These are phyloP conservation scores for Fukomys damarensis DNA, from an alignment of 2,113 vertebrate genomes.

Conservation along the genomic window DNA sequence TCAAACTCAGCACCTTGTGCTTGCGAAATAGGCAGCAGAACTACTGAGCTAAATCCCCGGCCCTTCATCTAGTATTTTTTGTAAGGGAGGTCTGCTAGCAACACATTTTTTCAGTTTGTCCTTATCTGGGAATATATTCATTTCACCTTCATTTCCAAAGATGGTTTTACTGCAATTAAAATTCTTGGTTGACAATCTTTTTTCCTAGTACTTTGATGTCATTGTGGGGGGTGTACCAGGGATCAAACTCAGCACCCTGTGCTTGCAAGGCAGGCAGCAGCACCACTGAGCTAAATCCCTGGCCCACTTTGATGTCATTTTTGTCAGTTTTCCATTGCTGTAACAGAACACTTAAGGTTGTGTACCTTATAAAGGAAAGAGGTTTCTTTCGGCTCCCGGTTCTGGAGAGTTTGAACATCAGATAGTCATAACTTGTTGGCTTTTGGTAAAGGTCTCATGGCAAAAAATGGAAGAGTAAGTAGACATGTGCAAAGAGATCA, in stretches of 20 bases:
- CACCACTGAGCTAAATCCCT: no score
- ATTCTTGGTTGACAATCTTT: constrained; percentile 10
- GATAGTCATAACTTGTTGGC: background rate
- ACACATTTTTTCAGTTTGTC: constrained; percentile 1
- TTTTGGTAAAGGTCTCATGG: background rate
- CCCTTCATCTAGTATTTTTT: constrained; percentile 51
- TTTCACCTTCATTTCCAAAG: constrained; percentile 38
- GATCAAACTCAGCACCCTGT: no score
- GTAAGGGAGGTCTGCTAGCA: background rate
- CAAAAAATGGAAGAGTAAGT: background rate
- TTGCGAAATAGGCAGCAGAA: no score
- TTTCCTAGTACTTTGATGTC: background rate
- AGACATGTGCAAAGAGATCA: background rate
- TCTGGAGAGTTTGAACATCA: background rate
- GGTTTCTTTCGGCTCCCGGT: background rate
- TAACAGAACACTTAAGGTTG: background rate
- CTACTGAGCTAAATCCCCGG: no score
- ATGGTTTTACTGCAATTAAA: constrained; percentile 46
- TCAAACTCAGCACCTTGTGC: no score
- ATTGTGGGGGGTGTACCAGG: no score
- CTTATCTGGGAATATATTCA: background rate
- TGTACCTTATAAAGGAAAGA: background rate
- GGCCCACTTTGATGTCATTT: no score
- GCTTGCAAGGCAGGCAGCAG: no score
- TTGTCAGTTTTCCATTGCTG: background rate